These are phyloP conservation scores for Sitobion miscanthi DNA, from an alignment of 1,140 invertebrate genomes.

Conservation along the genomic window DNA sequence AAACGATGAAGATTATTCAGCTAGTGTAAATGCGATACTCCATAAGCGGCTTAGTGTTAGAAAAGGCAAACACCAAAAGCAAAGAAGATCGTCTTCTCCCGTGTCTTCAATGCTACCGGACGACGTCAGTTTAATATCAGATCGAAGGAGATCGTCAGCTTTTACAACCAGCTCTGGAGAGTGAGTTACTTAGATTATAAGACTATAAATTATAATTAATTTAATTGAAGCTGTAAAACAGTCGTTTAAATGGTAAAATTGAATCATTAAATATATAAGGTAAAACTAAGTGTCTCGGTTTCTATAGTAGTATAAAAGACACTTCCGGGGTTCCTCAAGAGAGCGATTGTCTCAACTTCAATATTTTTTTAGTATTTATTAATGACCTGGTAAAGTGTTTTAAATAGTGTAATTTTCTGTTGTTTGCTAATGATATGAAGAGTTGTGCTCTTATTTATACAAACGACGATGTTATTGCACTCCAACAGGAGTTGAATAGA, in stretches of 20 bases:
- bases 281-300: not conserved
- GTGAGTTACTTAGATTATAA: slow-evolving; percentile 66
- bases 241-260: not conserved
- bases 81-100: slow-evolving; percentile 73
- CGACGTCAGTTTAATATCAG: slow-evolving; percentile 64
- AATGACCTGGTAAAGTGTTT: not conserved
- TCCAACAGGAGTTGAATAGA: not conserved
- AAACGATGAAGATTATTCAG: slow-evolving; percentile 78
- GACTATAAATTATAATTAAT: not conserved
- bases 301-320: not conserved
- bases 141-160: slow-evolving; percentile 75
- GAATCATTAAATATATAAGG: not conserved
- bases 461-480: not conserved
- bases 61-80: slow-evolving; percentile 66
- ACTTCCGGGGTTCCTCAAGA: not conserved
- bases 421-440: not conserved
- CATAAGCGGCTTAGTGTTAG: slow-evolving; percentile 75
- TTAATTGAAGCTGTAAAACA: not conserved
- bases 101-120: slow-evolving; percentile 65
- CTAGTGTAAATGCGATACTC: slow-evolving; percentile 80
- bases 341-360: not conserved
- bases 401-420: not conserved
- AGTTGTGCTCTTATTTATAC: not conserved
- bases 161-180: slow-evolving; percentile 86
- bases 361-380: not conserved